These are phyloP conservation scores for Capra hircus DNA, from an alignment of 2,113 vertebrate species.

Conservation along the genomic window DNA sequence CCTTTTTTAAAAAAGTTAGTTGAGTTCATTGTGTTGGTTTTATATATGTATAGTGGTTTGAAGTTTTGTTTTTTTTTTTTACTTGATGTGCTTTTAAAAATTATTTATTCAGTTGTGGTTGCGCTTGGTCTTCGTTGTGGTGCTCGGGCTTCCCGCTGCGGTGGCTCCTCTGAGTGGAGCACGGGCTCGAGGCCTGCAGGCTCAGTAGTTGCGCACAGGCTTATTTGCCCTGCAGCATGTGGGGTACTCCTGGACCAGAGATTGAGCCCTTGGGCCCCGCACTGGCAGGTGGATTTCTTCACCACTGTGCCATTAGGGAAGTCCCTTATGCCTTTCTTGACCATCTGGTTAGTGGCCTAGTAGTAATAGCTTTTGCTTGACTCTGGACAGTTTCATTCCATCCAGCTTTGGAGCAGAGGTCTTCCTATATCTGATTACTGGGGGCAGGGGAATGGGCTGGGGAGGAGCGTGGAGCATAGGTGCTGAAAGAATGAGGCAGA, in stretches of 20 bases:
- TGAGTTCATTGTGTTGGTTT: neutral
- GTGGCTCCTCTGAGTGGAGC: neutral
- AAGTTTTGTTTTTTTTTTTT: neutral
- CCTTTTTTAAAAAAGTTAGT: neutral
- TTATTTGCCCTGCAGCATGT: neutral
- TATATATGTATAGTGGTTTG: neutral
- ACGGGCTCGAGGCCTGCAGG: neutral
- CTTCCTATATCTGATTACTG: neutral
- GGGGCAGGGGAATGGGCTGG: neutral
- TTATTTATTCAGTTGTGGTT: neutral
- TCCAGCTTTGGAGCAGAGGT: neutral
- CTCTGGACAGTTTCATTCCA: neutral
- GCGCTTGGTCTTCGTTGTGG: neutral
- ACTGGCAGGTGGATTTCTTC: neutral
- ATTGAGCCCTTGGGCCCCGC: neutral
- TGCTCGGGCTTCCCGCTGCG: rapidly evolving
- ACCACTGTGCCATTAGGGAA: neutral
- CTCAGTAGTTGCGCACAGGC: neutral
- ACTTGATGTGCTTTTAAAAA: neutral
- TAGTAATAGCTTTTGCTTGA: neutral
- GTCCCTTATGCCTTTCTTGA: neutral
- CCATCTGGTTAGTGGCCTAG: neutral
- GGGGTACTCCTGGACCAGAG: neutral
- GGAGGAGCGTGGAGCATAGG: rapidly evolving
- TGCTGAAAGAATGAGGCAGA: neutral